Evolutionary conservation across 2,113 vertebrate species (phyloP), one percentile per base, ranked within the genome.

Genomic region (Neoarius graeffei): DNA sequence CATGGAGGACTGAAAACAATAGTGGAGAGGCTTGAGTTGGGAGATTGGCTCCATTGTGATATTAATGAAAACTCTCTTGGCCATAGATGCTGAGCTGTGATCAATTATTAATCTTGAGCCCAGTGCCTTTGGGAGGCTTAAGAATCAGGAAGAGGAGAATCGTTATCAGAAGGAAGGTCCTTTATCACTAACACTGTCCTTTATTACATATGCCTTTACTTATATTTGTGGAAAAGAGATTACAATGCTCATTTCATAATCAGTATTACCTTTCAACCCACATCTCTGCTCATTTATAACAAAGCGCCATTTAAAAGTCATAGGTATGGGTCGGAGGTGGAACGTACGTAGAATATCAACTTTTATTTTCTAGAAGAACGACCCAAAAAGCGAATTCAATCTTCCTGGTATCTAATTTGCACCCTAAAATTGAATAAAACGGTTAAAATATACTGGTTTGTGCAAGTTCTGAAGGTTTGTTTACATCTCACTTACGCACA

Each of bases 31-130:
- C 77, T 88, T 56, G 86, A 88, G 90, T 77, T 84, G 79, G 88
- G 83, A 91, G 89, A 92, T 89, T 91, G 89, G 76, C 80, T 89
- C 85, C 88, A 88, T 90, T 90, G 91, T 91, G 87, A 89, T 89
- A 91, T 88, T 92, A 92, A 92, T 91, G 86, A 91, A 91, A 91
- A 85, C 50, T 83, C 89, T 82, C 89, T 91, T 86, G 91, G 86
- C 88, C 85, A 85, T 85, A 83, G 87, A 73, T 71, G 85, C 83
- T 62, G 90, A 86, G 89, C 86, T 90, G 84, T 91, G 89, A 90
- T 87, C 86, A 90, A 89, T 90, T 88, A 91, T 83, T 87, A 90
- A 88, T 85, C 86, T 76, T 80, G 74, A 1, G 81, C 62, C 42
- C n/a, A 50, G 77, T 84, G 67, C 84, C 9, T 66, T 85, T 80